phyloP scores from a whole-genome alignment of 2,113 vertebrate species.

The Bubo scandiacus region DNA sequence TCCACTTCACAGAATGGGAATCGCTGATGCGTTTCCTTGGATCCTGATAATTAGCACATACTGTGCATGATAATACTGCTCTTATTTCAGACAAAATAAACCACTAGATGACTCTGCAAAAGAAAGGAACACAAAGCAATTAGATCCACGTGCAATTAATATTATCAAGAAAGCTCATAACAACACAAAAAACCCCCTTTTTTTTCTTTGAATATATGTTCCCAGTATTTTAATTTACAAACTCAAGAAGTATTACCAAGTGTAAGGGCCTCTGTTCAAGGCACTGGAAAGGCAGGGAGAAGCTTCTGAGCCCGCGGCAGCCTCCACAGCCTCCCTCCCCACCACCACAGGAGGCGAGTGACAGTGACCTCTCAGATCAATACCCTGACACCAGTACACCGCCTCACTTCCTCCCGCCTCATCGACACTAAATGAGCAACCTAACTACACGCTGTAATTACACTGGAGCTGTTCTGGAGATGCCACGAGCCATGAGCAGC shows the following conservation, averaged over 20 bases:
- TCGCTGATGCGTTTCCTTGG: neutral
- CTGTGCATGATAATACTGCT: neutral
- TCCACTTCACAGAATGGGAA: neutral
- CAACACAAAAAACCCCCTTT: neutral
- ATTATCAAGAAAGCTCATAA: neutral
- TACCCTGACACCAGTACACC: neutral
- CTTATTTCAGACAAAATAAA: neutral
- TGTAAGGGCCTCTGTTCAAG: neutral
- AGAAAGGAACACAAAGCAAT: slow-evolving; percentile 16
- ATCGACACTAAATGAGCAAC: neutral
- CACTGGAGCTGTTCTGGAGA: neutral
- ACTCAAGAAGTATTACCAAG: neutral
- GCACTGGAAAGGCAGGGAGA: neutral
- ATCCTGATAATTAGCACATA: neutral
- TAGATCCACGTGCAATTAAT: neutral
- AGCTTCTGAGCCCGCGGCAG: neutral
- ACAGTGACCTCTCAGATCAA: neutral
- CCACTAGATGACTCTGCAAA: neutral
- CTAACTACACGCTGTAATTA: neutral
- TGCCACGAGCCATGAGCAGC: neutral
- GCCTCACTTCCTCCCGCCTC: neutral
- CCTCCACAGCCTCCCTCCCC: neutral
- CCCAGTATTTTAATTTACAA: neutral
- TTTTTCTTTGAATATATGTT: neutral
- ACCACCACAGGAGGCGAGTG: fast-evolving